Percentiles rank a stretch among this genome's conserved stretches.
phyloP scores from a whole-genome alignment of 2,113 vertebrate species.

The Rhadina sibilatrix region DNA sequence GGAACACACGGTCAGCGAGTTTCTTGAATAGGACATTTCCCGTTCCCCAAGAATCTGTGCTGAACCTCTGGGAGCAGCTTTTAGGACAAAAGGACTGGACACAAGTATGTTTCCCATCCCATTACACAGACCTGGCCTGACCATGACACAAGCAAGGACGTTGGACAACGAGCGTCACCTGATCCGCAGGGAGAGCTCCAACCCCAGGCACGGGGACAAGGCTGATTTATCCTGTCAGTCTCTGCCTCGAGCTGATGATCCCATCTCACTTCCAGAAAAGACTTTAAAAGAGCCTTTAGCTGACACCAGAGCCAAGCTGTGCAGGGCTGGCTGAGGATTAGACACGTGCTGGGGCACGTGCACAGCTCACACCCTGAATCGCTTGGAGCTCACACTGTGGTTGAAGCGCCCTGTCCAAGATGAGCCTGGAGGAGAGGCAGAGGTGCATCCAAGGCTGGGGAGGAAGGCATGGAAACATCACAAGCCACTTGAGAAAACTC shows the following conservation, averaged over 20 bases:
- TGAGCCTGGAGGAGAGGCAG: background rate
- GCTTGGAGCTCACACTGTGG: background rate
- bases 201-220: background rate
- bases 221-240: slow-evolving; percentile 15
- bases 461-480: background rate
- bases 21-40: background rate
- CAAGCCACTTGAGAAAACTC: background rate
- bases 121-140: background rate
- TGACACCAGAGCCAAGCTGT: slow-evolving; percentile 25
- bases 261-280: background rate
- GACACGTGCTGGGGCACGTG: background rate
- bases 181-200: background rate
- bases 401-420: background rate
- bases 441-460: background rate
- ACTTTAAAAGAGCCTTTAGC: background rate
- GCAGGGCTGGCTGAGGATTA: background rate
- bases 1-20: background rate
- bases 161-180: background rate
- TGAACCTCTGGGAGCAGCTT: background rate
- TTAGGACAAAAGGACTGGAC: background rate
- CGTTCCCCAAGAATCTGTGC: background rate
- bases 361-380: background rate
- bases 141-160: background rate
- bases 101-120: background rate
- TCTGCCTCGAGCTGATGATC: background rate